phyloP scores from a whole-genome alignment of 92 coral and sea anemone genomes.

The Nematostella vectensis region DNA sequence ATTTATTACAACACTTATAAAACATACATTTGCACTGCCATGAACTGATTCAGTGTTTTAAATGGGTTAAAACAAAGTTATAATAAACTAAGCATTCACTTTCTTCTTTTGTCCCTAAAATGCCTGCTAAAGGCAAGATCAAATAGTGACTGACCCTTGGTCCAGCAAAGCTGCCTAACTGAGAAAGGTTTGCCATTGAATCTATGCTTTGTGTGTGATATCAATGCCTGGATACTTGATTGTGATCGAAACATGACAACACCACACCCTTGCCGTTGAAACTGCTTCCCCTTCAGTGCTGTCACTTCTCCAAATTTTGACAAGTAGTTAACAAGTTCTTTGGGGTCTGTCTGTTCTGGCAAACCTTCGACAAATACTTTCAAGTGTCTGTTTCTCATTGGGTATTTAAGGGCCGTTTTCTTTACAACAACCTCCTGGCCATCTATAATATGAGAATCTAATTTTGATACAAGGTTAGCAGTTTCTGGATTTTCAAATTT shows the following conservation, averaged over 20 bases:
- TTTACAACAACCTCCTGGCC: slow-evolving; percentile 25
- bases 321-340: slow-evolving; percentile 18
- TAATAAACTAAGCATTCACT: no score
- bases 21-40: no score
- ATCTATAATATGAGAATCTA: slow-evolving; percentile 9
- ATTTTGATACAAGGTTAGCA: background rate
- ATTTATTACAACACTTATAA: no score
- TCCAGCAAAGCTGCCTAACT: slow-evolving; percentile 8
- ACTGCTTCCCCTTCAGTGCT: slow-evolving; percentile 1
- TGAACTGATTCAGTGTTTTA: no score
- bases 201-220: background rate
- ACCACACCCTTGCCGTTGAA: background rate
- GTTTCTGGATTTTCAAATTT: slow-evolving; percentile 2
- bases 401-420: slow-evolving; percentile 27
- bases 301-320: slow-evolving; percentile 20
- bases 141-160: background rate
- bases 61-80: no score
- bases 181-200: background rate
- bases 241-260: background rate
- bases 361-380: slow-evolving; percentile 34
- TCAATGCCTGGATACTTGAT: background rate
- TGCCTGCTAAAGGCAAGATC: background rate
- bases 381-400: slow-evolving; percentile 19
- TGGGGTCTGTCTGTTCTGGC: slow-evolving; percentile 14
- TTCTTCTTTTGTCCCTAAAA: slow-evolving; percentile 5